phyloP scores from a whole-genome alignment of 1,140 invertebrate genomes.

The Bombus sibiricus region DNA sequence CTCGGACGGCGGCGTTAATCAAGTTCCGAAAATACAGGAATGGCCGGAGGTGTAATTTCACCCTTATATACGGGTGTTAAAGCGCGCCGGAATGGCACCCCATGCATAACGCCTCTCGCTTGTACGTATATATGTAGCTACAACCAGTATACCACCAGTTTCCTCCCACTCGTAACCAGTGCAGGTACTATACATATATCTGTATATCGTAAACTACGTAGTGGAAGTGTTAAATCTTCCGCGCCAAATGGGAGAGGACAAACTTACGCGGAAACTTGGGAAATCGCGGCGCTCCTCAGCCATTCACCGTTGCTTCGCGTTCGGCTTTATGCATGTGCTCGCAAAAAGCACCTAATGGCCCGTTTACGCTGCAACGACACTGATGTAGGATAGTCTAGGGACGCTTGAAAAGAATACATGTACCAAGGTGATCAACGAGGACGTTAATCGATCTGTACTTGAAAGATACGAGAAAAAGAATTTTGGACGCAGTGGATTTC shows the following conservation, averaged over 20 bases:
- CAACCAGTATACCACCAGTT: slow-evolving; percentile 43
- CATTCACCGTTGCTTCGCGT: slow-evolving; percentile 36
- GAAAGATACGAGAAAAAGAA: neutral
- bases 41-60: slow-evolving; percentile 69
- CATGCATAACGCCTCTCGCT: slow-evolving; percentile 66
- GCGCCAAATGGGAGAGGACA: slow-evolving; percentile 72
- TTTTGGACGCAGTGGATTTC: neutral
- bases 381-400: neutral
- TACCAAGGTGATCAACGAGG: neutral
- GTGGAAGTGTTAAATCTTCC: slow-evolving; percentile 74
- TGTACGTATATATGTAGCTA: slow-evolving; percentile 38
- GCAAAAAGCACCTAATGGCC: slow-evolving; percentile 48
- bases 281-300: slow-evolving; percentile 65
- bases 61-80: slow-evolving; percentile 73
- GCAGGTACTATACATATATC: slow-evolving; percentile 60
- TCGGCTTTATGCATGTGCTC: slow-evolving; percentile 48
- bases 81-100: slow-evolving; percentile 72
- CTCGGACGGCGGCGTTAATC: slow-evolving; percentile 68
- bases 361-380: slow-evolving; percentile 6
- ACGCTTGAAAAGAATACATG: neutral
- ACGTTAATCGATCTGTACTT: neutral
- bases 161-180: slow-evolving; percentile 62
- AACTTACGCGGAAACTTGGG: slow-evolving; percentile 71
- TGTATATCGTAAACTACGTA: slow-evolving; percentile 70
- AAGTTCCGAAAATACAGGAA: slow-evolving; percentile 74